A percentile compares a stretch with the other conserved stretches of the same genome.
phyloP scores from a whole-genome alignment of 2,888 invertebrate species.

The Spodoptera littoralis region DNA sequence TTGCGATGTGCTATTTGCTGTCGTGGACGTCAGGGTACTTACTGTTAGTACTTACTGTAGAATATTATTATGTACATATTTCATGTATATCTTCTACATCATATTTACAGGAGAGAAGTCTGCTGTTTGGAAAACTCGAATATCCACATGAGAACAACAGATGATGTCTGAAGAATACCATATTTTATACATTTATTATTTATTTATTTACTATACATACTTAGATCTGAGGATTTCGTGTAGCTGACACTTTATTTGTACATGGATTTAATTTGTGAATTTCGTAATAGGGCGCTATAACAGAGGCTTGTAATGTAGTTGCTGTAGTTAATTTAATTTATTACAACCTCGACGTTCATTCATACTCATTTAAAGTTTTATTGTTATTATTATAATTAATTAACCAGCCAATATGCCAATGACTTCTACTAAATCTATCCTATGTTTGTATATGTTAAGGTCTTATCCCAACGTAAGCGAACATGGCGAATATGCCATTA shows the following conservation, averaged over 20 bases:
- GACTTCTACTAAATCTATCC: slow-evolving; percentile 4
- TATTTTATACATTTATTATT: slow-evolving; percentile 60
- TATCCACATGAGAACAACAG: slow-evolving; percentile 83
- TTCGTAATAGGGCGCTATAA: slow-evolving; percentile 23
- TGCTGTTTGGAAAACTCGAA: slow-evolving; percentile 86
- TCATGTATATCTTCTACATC: slow-evolving; percentile 32
- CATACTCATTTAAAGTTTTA: slow-evolving; percentile 24
- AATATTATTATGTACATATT: slow-evolving; percentile 14
- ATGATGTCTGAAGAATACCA: slow-evolving; percentile 57
- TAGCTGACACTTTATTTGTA: slow-evolving; percentile 68
- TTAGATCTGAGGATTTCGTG: slow-evolving; percentile 79
- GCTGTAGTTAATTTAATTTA: slow-evolving; percentile 53
- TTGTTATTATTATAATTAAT: slow-evolving; percentile 8
- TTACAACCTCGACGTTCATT: slow-evolving; percentile 44
- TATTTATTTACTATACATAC: slow-evolving; percentile 70
- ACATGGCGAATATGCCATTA: slow-evolving; percentile 6
- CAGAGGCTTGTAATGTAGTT: slow-evolving; percentile 58
- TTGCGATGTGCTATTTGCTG: slow-evolving; percentile 5
- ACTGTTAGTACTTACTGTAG: neutral
- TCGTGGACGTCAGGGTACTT: slow-evolving; percentile 10
- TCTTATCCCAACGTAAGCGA: slow-evolving; percentile 40
- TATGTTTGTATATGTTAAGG: slow-evolving; percentile 18
- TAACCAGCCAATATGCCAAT: slow-evolving; percentile 5
- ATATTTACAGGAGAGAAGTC: slow-evolving; percentile 82
- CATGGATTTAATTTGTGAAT: slow-evolving; percentile 33